Evolutionary conservation across 1,140 invertebrate species (phyloP).

Genomic region (Littorina saxatilis): DNA sequence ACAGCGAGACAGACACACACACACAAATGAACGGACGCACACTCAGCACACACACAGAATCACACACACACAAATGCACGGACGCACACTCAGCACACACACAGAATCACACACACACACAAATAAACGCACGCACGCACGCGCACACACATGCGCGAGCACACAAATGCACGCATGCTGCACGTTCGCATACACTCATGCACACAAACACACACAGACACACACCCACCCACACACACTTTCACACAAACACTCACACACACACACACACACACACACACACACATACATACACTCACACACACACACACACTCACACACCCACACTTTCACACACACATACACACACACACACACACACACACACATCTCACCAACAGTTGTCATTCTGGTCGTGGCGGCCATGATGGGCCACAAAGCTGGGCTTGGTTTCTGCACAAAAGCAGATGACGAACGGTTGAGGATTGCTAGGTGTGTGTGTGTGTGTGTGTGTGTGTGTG

Average conservation of each 20-base stretch:
- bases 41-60: slow-evolving; percentile 11
- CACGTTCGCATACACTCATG: no score
- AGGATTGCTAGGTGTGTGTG: no score
- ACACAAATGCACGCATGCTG: not conserved
- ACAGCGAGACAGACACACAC: not conserved
- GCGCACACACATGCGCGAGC: not conserved
- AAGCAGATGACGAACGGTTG: not conserved
- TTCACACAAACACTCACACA: no score
- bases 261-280: slow-evolving; percentile 3
- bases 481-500: not conserved
- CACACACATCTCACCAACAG: not conserved
- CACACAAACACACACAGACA: not conserved
- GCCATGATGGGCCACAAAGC: not conserved
- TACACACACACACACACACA: not conserved
- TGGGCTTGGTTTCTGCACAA: not conserved
- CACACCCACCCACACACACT: not conserved
- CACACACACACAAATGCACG: not conserved
- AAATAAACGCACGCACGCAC: not conserved
- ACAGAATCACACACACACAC: not conserved
- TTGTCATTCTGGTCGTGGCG: not conserved
- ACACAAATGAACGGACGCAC: slow-evolving; percentile 8
- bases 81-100: not conserved
- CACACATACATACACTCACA: no score
- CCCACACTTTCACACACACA: not conserved
- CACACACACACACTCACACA: no score